These are phyloP conservation scores for Agriopis leucophaearia DNA, from an alignment of 2,888 invertebrate species.

Conservation along the genomic window DNA sequence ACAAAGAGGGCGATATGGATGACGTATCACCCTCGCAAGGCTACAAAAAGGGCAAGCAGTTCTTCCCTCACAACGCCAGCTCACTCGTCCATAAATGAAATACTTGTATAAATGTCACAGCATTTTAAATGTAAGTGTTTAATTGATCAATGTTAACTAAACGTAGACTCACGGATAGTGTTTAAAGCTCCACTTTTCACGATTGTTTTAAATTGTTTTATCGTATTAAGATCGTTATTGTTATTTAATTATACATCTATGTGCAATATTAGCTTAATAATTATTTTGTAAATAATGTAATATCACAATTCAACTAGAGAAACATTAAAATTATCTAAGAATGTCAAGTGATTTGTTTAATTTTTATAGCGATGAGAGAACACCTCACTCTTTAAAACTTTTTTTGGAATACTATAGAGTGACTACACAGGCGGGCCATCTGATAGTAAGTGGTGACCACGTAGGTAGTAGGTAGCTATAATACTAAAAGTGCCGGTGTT, in stretches of 20 bases:
- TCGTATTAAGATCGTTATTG: slow-evolving; percentile 69
- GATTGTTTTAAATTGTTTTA: slow-evolving; percentile 54
- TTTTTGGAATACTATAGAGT: background rate
- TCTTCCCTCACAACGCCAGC: slow-evolving; percentile 68
- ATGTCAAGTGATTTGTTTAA: slow-evolving; percentile 43
- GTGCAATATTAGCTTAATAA: slow-evolving; percentile 84
- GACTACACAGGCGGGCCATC: too few relatives aligned
- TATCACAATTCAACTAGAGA: slow-evolving; percentile 63
- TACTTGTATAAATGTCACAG: slow-evolving; percentile 52
- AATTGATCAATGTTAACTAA: slow-evolving; percentile 42
- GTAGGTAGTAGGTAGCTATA: too few relatives aligned
- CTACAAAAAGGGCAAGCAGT: slow-evolving; percentile 78
- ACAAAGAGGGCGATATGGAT: slow-evolving; percentile 93
- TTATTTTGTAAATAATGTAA: slow-evolving; percentile 76
- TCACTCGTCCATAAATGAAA: slow-evolving; percentile 76
- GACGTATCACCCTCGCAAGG: slow-evolving; percentile 75
- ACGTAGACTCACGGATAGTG: slow-evolving; percentile 41
- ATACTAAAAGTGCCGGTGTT: too few relatives aligned
- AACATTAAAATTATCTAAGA: slow-evolving; percentile 65
- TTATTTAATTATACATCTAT: slow-evolving; percentile 73
- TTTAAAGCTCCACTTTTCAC: slow-evolving; percentile 33
- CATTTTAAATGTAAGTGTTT: slow-evolving; percentile 46
- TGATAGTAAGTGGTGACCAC: too few relatives aligned
- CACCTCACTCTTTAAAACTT: background rate
- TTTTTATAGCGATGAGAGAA: slow-evolving; percentile 20